Conservation (phyloP, 2,797 vertebrate species). For the Sebastes alutus region DNA sequence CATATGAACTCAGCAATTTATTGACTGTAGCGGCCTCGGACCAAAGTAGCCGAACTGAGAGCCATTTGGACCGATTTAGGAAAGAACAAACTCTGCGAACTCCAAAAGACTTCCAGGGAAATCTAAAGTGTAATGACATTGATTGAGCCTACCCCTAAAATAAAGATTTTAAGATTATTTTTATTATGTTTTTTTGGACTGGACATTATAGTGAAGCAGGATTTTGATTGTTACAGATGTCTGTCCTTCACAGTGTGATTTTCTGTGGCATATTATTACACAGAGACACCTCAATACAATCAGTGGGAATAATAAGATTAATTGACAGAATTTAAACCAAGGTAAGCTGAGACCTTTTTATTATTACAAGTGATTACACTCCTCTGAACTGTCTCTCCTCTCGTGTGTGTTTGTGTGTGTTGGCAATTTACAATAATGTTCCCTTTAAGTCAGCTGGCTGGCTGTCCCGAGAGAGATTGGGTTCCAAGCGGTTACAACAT, state of each 20-base stretch:
- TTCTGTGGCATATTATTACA: not conserved
- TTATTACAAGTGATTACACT: not conserved
- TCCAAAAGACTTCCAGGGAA: not conserved
- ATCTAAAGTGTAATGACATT: not conserved
- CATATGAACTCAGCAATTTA: constrained; percentile 56
- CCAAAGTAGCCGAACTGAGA: constrained; percentile 6
- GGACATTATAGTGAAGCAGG: too few relatives aligned
- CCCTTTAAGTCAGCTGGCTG: constrained; percentile 27
- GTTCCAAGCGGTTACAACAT: constrained; percentile 49
- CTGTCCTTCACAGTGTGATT: not conserved
- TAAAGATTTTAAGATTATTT: not conserved
- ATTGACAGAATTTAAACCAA: not conserved
- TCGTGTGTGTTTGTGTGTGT: not conserved
- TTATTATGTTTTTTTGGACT: not conserved
- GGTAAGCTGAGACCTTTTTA: not conserved
- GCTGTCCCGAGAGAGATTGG: constrained; percentile 24
- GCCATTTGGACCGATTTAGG: constrained; percentile 13
- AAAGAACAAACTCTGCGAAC: not conserved
- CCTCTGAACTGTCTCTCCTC: not conserved
- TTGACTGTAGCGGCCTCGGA: not conserved
- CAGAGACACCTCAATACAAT: not conserved
- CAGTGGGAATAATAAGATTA: not conserved
- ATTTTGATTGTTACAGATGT: not conserved
- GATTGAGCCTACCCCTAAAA: not conserved
- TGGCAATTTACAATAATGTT: constrained; percentile 55